A percentile compares a stretch with the other conserved stretches of the same genome.
phyloP scores from a whole-genome alignment of 2,113 vertebrate species.

The Oplegnathus fasciatus region DNA sequence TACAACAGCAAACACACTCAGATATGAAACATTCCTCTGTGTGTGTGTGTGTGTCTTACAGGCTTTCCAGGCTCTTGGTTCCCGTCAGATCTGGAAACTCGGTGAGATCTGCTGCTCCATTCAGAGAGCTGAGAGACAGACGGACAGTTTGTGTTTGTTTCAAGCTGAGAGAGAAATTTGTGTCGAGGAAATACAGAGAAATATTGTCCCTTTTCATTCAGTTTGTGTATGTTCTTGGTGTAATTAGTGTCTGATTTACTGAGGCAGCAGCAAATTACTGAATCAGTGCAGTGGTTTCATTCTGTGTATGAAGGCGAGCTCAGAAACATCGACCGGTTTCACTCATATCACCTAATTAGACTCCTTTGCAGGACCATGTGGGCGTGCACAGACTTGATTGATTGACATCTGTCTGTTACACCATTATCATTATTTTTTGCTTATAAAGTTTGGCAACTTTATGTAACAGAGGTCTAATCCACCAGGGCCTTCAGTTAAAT shows the following conservation, averaged over 20 bases:
- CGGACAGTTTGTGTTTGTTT: background rate
- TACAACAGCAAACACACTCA: conserved; percentile 54
- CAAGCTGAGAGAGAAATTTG: background rate
- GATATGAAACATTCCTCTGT: conserved; percentile 46
- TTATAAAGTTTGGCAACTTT: no score
- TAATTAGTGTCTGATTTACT: background rate
- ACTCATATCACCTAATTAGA: no score
- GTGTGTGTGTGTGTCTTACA: conserved; percentile 86
- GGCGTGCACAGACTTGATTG: no score
- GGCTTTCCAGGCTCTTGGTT: conserved; percentile 91
- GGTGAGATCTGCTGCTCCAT: conserved; percentile 92
- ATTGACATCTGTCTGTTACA: no score
- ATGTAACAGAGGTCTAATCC: no score
- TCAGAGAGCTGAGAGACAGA: conserved; percentile 88
- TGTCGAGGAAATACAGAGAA: background rate
- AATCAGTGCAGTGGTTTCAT: background rate
- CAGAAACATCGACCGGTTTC: background rate
- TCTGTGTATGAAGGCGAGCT: background rate
- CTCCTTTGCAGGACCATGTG: no score
- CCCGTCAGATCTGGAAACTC: conserved; percentile 95
- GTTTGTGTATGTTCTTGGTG: background rate
- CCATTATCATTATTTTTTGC: no score
- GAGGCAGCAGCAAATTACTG: background rate
- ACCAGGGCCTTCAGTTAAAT: background rate
- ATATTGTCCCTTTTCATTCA: background rate